Conservation (phyloP, 1,140 invertebrate genomes). For the Telenomus remus region DNA sequence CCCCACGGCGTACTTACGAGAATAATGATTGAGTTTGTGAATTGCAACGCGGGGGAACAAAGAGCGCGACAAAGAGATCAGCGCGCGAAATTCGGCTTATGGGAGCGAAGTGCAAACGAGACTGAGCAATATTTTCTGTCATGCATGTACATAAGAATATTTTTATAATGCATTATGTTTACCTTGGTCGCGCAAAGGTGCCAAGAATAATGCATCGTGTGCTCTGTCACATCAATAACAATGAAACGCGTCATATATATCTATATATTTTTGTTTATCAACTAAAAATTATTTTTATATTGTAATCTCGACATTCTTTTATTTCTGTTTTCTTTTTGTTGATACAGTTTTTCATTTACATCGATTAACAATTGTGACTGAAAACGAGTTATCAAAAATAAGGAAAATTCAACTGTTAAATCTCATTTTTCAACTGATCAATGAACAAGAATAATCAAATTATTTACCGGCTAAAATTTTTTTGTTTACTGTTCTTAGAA, state of each 20-base stretch:
- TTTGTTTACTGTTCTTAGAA: conserved; percentile 1
- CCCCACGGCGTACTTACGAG: too few species aligned
- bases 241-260: conserved; percentile 12
- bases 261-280: neutral
- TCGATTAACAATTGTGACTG: too few species aligned
- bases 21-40: too few species aligned
- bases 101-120: conserved; percentile 17
- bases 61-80: too few species aligned
- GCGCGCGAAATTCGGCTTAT: neutral
- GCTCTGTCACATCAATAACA: conserved; percentile 36
- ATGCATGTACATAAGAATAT: conserved; percentile 34
- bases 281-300: neutral
- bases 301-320: neutral
- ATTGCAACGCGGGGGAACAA: too few species aligned
- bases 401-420: too few species aligned
- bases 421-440: neutral
- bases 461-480: neutral
- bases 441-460: neutral
- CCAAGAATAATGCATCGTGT: conserved; percentile 49
- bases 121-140: conserved; percentile 38
- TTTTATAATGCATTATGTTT: conserved; percentile 54
- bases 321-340: neutral
- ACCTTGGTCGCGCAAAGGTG: conserved; percentile 50
- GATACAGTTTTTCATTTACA: too few species aligned
- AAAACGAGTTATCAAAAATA: too few species aligned